phyloP scores from a whole-genome alignment of 92 coral and sea anemone species.

The Zoanthus gigantus region DNA sequence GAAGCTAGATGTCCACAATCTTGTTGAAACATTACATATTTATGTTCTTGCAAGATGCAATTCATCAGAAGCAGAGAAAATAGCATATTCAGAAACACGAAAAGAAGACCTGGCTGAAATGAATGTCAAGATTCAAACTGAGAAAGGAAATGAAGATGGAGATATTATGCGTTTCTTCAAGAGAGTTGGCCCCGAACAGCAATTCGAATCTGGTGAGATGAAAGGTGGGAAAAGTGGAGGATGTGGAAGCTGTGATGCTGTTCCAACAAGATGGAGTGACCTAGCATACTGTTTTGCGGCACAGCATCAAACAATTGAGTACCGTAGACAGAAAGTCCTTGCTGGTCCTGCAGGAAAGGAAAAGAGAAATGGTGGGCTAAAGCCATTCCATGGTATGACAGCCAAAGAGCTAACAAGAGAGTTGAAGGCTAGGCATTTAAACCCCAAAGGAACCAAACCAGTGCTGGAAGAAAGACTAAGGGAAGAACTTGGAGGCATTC shows the following conservation, averaged over 20 bases:
- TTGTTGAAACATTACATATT: constrained; percentile 54
- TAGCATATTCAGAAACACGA: constrained; percentile 52
- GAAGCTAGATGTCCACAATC: constrained; percentile 38
- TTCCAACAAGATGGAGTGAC: constrained; percentile 30
- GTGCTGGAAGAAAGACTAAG: constrained; percentile 4
- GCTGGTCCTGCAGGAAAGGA: constrained; percentile 45
- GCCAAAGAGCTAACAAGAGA: constrained; percentile 16
- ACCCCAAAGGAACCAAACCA: neutral
- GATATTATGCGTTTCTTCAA: constrained; percentile 53
- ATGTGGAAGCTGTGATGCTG: constrained; percentile 46
- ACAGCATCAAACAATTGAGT: constrained; percentile 1
- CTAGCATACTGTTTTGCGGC: constrained; percentile 38
- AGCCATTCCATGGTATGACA: constrained; percentile 31
- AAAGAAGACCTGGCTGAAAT: constrained; percentile 51
- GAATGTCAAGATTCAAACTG: constrained; percentile 19
- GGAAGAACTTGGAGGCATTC: constrained; percentile 30
- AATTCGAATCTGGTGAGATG: constrained; percentile 55
- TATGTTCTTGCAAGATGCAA: constrained; percentile 60
- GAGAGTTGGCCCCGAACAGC: constrained; percentile 47
- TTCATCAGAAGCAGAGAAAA: constrained; percentile 48
- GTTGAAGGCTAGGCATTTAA: constrained; percentile 12
- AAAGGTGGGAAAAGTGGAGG: constrained; percentile 54
- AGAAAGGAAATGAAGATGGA: neutral
- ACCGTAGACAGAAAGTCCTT: constrained; percentile 29
- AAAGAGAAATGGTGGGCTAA: constrained; percentile 45